Percentiles rank a stretch among this genome's conserved stretches.
Evolutionary conservation across 2,797 vertebrate genomes (phyloP).

Genomic region (Acanthis flammea): DNA sequence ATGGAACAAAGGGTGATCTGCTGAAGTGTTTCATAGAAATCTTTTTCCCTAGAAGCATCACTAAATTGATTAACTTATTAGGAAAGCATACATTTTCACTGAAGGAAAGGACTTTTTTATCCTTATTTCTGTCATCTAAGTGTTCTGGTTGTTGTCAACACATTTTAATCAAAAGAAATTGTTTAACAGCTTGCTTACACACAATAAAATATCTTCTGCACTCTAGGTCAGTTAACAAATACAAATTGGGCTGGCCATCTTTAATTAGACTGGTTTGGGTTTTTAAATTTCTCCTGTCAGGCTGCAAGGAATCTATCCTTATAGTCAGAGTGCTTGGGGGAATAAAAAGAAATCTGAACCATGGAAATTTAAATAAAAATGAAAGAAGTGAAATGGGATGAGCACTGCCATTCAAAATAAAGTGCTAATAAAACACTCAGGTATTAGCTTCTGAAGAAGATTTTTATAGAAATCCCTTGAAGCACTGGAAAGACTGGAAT

Average conservation of each 20-base stretch:
- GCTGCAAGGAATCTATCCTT: neutral
- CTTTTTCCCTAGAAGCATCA: slow-evolving; percentile 9
- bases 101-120: neutral
- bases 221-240: slow-evolving; percentile 14
- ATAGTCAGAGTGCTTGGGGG: neutral
- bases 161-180: slow-evolving; percentile 21
- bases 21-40: neutral
- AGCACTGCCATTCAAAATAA: neutral
- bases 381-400: neutral
- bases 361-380: neutral
- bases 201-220: slow-evolving; percentile 19
- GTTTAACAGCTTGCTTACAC: neutral
- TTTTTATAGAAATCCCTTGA: slow-evolving; percentile 25
- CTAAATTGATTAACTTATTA: slow-evolving; percentile 59
- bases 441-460: neutral
- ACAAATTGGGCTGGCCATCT: neutral
- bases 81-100: neutral
- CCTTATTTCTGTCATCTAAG: neutral
- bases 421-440: slow-evolving; percentile 27
- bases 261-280: neutral
- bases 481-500: neutral
- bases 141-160: slow-evolving; percentile 13
- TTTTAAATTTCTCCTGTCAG: neutral
- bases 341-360: neutral
- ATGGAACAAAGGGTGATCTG: slow-evolving; percentile 18